Conservation (phyloP, 2,113 vertebrate genomes). For the Elephas maximus region DNA sequence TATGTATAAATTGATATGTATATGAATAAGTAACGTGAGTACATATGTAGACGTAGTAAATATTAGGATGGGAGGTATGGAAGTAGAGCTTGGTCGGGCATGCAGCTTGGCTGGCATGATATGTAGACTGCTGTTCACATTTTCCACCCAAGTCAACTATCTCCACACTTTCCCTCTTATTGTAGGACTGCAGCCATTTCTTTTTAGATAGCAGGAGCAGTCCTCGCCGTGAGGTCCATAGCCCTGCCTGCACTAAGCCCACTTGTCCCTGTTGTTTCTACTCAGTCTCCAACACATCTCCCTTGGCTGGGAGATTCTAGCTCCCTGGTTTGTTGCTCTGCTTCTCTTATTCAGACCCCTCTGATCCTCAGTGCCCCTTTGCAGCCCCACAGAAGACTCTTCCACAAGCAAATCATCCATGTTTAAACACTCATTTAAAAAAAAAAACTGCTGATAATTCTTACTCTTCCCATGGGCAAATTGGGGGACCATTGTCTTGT, state of each 20-base stretch:
- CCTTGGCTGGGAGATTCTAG: background rate
- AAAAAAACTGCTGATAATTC: background rate
- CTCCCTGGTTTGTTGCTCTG: background rate
- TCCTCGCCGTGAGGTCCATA: background rate
- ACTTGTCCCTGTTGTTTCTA: background rate
- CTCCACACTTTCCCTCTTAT: background rate
- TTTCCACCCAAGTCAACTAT: background rate
- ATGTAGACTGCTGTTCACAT: background rate
- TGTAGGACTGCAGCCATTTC: background rate
- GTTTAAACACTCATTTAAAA: background rate
- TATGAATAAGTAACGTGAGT: background rate
- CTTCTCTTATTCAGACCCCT: background rate
- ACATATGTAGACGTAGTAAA: background rate
- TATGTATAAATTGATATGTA: background rate
- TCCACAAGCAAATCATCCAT: background rate
- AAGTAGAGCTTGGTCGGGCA: background rate
- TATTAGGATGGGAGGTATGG: background rate
- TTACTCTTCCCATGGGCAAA: background rate
- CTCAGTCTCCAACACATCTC: background rate
- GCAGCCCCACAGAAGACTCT: background rate
- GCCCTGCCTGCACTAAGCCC: background rate
- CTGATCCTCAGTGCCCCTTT: background rate
- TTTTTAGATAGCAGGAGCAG: background rate
- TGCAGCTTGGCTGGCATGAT: background rate
- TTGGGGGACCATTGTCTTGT: too few species aligned